Evolutionary conservation across 2,113 vertebrate species (phyloP), one percentile per base, ranked within the genome.

Genomic region (Colistium nudipinnis): DNA sequence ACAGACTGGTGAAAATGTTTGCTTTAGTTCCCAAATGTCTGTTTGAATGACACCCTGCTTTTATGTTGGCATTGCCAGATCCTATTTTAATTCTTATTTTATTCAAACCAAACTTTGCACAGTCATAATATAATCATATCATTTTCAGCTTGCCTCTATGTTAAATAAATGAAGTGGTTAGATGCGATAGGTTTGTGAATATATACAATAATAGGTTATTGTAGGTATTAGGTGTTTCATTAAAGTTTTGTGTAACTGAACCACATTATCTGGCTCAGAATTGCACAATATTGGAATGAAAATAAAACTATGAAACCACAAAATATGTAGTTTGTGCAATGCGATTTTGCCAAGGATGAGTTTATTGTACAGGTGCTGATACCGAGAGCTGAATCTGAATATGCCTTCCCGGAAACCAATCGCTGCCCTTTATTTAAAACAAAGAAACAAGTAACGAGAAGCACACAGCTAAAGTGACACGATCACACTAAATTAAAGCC

Each of bases 401-500:
- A 27, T 56, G 38, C 16, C 45, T 57, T 56, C n/a, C 53, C 47
- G 20, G n/a, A 55, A 62, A 27, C 35, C 7, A 24, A 47, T 57
- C 41, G 13, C 55, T 47, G n/a, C n/a, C n/a, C n/a, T n/a, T n/a
- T n/a, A n/a, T n/a, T n/a, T n/a, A n/a, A n/a, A n/a, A n/a, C n/a
- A n/a, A n/a, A n/a, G n/a, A n/a, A n/a, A n/a, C n/a, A 67, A 70
- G 44, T 3, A 14, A 59, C 57, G 13, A 25, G 57, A 17, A 27
- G 22, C 27, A n/a, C 33, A 28, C 25, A 20, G 30, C 19, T 54
- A 19, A 51, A 62, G 27, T 11, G 22, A 48, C 0, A 45, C 27
- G 44, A 54, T 67, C 62, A 53, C 16, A 30, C 45, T 76, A 52
- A 44, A 64, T 38, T 49, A 49, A 71, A 68, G 27, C 62, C 16